Evolutionary conservation across 2,113 vertebrate species (phyloP).

Genomic region (Epinephelus cyanopodus): DNA sequence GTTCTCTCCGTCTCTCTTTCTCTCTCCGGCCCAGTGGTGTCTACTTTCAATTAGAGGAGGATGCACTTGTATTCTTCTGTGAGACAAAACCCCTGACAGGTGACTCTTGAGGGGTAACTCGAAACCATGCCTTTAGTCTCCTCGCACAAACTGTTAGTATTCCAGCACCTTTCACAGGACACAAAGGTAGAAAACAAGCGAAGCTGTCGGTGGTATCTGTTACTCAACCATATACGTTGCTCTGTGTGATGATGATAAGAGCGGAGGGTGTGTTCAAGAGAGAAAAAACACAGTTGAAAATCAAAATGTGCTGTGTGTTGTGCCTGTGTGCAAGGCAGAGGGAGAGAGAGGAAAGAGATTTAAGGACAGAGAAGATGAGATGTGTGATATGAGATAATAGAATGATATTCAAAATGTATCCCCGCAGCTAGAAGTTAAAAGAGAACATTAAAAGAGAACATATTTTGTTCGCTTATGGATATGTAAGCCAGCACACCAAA

Average conservation of each 20-base stretch:
- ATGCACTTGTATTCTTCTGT: slow-evolving; percentile 68
- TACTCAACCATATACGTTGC: slow-evolving; percentile 61
- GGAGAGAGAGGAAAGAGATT: slow-evolving; percentile 60
- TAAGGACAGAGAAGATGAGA: slow-evolving; percentile 76
- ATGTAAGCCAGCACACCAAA: slow-evolving; percentile 70
- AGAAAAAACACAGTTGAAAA: slow-evolving; percentile 48
- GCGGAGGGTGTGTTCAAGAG: slow-evolving; percentile 50
- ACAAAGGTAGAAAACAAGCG: slow-evolving; percentile 62
- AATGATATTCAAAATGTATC: slow-evolving; percentile 76
- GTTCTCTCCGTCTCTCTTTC: slow-evolving; percentile 43
- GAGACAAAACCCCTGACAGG: slow-evolving; percentile 75
- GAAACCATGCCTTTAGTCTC: slow-evolving; percentile 71
- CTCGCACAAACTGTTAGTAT: slow-evolving; percentile 67
- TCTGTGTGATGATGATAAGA: slow-evolving; percentile 54
- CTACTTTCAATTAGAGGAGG: slow-evolving; percentile 75
- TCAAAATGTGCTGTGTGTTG: slow-evolving; percentile 47
- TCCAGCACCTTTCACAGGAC: slow-evolving; percentile 58
- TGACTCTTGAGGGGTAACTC: slow-evolving; percentile 74
- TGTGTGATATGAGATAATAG: slow-evolving; percentile 78
- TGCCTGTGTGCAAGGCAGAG: slow-evolving; percentile 20
- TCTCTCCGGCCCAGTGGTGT: slow-evolving; percentile 62
- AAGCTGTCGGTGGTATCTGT: slow-evolving; percentile 60
- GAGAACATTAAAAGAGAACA: slow-evolving; percentile 77
- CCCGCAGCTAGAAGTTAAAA: slow-evolving; percentile 74
- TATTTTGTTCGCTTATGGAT: slow-evolving; percentile 77